Percentiles rank a stretch among this genome's conserved stretches.
Evolutionary conservation across 2,888 invertebrate genomes (phyloP).

Genomic region (Apamea monoglypha): DNA sequence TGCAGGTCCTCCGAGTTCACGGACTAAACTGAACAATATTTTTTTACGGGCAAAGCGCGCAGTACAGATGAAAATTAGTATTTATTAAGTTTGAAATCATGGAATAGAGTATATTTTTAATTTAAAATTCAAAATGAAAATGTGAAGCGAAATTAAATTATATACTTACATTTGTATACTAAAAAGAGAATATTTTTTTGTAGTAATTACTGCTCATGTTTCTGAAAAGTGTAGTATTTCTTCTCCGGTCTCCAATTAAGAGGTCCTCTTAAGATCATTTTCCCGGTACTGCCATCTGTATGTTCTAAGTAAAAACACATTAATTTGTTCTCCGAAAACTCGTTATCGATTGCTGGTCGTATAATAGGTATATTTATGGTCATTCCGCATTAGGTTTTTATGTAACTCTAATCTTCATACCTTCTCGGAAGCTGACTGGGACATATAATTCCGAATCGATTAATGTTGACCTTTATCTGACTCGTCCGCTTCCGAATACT

Average conservation of each 20-base stretch:
- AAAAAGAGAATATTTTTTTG: conserved; percentile 11
- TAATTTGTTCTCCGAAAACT: conserved; percentile 78
- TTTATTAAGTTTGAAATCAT: conserved; percentile 23
- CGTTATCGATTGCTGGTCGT: conserved; percentile 75
- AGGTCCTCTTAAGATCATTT: conserved; percentile 70
- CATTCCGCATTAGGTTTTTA: conserved; percentile 72
- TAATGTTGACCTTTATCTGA: conserved; percentile 68
- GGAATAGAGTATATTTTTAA: not conserved
- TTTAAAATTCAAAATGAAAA: not conserved
- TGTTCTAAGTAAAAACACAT: conserved; percentile 76
- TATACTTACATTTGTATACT: conserved; percentile 7
- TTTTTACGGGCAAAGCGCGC: not conserved
- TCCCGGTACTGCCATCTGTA: conserved; percentile 72
- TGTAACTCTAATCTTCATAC: conserved; percentile 73
- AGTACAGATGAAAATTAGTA: conserved; percentile 10
- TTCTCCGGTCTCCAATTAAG: conserved; percentile 67
- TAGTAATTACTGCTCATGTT: conserved; percentile 28
- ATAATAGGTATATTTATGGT: conserved; percentile 68
- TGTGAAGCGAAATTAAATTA: conserved; percentile 16
- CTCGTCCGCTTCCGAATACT: conserved; percentile 67
- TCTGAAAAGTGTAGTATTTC: conserved; percentile 51
- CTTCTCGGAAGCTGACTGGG: conserved; percentile 74
- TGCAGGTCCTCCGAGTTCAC: conserved; percentile 44
- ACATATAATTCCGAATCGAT: conserved; percentile 74
- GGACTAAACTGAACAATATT: conserved; percentile 19